Percentiles rank a stretch among this genome's conserved stretches.
Evolutionary conservation across 2,888 invertebrate species (phyloP).

Genomic region (Himalopsyche anomala): DNA sequence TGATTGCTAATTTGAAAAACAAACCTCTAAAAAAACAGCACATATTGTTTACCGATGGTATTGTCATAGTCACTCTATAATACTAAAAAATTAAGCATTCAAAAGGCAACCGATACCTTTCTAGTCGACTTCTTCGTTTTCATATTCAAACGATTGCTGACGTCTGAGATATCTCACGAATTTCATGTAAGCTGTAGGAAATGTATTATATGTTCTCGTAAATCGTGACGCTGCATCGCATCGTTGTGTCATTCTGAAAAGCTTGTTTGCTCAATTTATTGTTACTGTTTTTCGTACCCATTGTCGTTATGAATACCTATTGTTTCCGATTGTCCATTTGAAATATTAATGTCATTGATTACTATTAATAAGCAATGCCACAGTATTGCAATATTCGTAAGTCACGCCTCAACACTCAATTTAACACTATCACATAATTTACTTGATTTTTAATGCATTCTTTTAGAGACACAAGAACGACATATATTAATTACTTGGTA

Average conservation of each 20-base stretch:
- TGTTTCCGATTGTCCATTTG: conserved; percentile 4
- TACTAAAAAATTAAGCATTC: too few relatives aligned
- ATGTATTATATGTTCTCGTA: background rate
- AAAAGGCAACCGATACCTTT: too few relatives aligned
- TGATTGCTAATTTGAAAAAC: too few relatives aligned
- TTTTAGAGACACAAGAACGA: too few relatives aligned
- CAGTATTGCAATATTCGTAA: background rate
- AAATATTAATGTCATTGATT: background rate
- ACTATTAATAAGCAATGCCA: conserved; percentile 1
- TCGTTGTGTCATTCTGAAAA: conserved; percentile 1
- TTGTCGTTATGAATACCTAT: conserved; percentile 9
- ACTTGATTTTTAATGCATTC: too few relatives aligned
- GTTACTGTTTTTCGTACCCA: conserved; percentile 20
- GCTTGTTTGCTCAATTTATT: conserved; percentile 4
- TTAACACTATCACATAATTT: too few relatives aligned
- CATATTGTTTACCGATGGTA: too few relatives aligned
- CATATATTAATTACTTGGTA: too few relatives aligned
- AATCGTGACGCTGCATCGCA: background rate
- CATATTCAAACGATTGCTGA: background rate
- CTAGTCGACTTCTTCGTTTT: too few relatives aligned
- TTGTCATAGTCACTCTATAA: too few relatives aligned
- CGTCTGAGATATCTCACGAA: background rate
- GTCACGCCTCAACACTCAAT: background rate
- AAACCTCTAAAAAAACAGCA: too few relatives aligned
- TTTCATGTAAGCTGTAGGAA: background rate